Conservation (phyloP, 2,888 invertebrate genomes). For the Drosophila sordidula region DNA sequence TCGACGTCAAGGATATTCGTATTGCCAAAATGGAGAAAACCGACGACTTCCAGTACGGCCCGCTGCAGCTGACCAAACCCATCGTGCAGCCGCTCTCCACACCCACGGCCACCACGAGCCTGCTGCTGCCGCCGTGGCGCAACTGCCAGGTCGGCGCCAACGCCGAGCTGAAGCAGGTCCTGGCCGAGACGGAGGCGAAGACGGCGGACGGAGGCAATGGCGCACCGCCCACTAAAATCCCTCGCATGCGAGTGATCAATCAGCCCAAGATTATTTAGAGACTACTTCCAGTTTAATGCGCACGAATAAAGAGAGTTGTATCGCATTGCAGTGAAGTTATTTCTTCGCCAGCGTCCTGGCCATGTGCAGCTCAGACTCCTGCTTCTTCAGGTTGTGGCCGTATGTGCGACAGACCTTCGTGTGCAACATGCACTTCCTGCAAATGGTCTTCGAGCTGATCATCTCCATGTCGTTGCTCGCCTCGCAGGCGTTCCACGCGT, state of each 20-base stretch:
- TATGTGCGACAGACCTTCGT: conserved; percentile 26
- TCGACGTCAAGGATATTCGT: conserved; percentile 32
- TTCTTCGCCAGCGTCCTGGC: neutral
- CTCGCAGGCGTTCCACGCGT: neutral
- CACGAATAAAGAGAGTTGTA: neutral
- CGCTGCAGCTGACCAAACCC: conserved; percentile 5
- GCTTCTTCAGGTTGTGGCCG: conserved; percentile 32
- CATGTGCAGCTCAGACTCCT: conserved; percentile 8
- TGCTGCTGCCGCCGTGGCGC: conserved; percentile 45
- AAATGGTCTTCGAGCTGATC: conserved; percentile 34
- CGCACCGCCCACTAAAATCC: neutral
- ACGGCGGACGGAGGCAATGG: neutral
- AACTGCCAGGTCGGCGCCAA: conserved; percentile 43
- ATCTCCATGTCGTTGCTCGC: conserved; percentile 34
- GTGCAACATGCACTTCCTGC: conserved; percentile 57
- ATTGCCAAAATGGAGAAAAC: conserved; percentile 13
- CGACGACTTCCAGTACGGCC: conserved; percentile 22
- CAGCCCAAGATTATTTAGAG: neutral
- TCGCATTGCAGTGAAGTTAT: too few species aligned
- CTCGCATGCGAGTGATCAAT: neutral
- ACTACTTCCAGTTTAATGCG: neutral
- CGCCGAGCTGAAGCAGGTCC: conserved; percentile 25
- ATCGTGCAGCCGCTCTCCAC: conserved; percentile 20
- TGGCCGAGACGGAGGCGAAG: neutral
- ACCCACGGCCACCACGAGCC: conserved; percentile 18